phyloP scores from a whole-genome alignment of 2,888 invertebrate species.

The Drosophila dives region DNA sequence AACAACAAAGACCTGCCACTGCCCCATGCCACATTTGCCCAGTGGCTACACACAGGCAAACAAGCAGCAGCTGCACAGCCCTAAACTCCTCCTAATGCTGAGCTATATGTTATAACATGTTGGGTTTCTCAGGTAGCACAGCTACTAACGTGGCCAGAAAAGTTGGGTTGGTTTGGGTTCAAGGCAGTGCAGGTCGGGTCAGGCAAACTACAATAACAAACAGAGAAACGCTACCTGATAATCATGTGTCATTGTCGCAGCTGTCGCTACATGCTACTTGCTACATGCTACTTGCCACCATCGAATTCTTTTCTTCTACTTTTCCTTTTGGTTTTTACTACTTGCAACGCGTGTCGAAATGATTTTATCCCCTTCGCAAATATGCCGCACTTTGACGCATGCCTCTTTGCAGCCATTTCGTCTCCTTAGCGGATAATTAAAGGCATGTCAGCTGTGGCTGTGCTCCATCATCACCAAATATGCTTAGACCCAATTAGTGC shows the following conservation, averaged over 20 bases:
- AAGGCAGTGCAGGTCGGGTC: conserved; percentile 46
- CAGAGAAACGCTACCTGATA: conserved; percentile 58
- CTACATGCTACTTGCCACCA: conserved; percentile 3
- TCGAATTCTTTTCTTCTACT: not conserved
- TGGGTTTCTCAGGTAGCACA: conserved; percentile 28
- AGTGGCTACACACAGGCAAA: conserved; percentile 34
- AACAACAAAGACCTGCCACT: conserved; percentile 18
- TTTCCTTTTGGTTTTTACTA: conserved; percentile 3
- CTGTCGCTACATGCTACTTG: conserved; percentile 52
- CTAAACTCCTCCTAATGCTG: conserved; percentile 38
- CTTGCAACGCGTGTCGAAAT: conserved; percentile 19
- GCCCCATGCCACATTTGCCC: conserved; percentile 16
- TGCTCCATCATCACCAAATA: conserved; percentile 52
- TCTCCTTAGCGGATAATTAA: conserved; percentile 64
- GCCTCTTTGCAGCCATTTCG: conserved; percentile 20
- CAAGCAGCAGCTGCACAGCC: conserved; percentile 14
- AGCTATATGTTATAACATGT: conserved; percentile 69
- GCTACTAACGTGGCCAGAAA: conserved; percentile 13
- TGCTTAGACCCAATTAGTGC: conserved; percentile 48
- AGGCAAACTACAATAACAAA: conserved; percentile 49
- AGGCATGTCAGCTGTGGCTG: conserved; percentile 63
- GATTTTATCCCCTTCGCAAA: conserved; percentile 21
- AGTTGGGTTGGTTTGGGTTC: conserved; percentile 22
- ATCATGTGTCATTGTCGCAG: conserved; percentile 80
- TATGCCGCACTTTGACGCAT: conserved; percentile 18